Evolutionary conservation across 2,888 invertebrate species (phyloP).

Genomic region (Melinaea menophilus): DNA sequence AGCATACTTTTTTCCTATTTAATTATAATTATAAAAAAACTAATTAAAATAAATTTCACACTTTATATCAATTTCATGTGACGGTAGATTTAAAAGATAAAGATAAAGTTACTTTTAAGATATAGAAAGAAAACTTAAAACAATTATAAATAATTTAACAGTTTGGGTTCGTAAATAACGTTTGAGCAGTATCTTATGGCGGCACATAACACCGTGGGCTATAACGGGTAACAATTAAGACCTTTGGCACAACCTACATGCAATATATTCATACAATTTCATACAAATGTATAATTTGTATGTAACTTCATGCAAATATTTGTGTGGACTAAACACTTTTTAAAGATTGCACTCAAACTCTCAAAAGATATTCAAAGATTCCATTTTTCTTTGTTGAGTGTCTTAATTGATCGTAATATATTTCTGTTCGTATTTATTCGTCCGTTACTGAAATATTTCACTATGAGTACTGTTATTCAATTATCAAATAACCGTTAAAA

Average conservation of each 20-base stretch:
- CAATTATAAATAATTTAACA: too few relatives aligned
- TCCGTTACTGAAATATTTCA: not conserved
- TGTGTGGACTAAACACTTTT: too few relatives aligned
- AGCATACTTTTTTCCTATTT: too few relatives aligned
- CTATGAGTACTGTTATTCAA: conserved; percentile 5
- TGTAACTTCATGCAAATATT: too few relatives aligned
- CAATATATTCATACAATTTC: not conserved
- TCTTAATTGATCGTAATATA: not conserved
- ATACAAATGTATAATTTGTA: too few relatives aligned
- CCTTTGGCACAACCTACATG: conserved; percentile 14
- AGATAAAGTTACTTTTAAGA: too few relatives aligned
- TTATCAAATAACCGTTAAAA: conserved; percentile 7
- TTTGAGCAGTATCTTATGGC: not conserved
- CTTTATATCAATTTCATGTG: too few relatives aligned
- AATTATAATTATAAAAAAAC: too few relatives aligned
- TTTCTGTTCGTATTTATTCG: not conserved
- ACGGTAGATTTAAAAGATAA: too few relatives aligned
- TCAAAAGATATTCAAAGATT: not conserved
- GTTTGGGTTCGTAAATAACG: too few relatives aligned
- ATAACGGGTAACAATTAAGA: conserved; percentile 26
- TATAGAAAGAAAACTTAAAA: too few relatives aligned
- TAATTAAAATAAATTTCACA: too few relatives aligned
- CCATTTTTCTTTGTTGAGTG: not conserved
- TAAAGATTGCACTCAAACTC: not conserved
- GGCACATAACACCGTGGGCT: not conserved